Conservation (phyloP, 2,797 vertebrate species). For the Enteromius argenteus region DNA sequence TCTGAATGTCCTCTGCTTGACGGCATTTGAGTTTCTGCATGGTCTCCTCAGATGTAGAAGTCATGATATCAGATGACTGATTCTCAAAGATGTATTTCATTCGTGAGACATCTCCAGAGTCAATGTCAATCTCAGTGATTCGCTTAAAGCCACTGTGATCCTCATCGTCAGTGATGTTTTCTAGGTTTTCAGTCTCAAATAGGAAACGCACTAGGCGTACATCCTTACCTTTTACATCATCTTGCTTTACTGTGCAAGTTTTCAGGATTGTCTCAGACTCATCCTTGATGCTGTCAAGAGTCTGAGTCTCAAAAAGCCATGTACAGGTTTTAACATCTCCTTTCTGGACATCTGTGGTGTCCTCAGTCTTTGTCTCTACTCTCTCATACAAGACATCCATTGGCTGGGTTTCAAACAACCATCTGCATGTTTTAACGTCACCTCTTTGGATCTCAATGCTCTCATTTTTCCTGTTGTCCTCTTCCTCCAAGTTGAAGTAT, state of each 20-base stretch:
- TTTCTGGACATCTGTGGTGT: slow-evolving; percentile 81
- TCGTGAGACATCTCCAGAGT: slow-evolving; percentile 89
- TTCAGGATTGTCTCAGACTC: slow-evolving; percentile 82
- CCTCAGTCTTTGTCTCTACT: slow-evolving; percentile 73
- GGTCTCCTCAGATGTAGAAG: slow-evolving; percentile 84
- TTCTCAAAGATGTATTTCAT: slow-evolving; percentile 93
- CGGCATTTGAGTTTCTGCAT: slow-evolving; percentile 84
- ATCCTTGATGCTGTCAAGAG: slow-evolving; percentile 88
- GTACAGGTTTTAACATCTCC: slow-evolving; percentile 93
- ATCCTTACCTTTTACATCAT: slow-evolving; percentile 88
- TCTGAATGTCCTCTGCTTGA: slow-evolving; percentile 88
- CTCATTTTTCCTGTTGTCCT: slow-evolving; percentile 76
- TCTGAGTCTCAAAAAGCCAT: slow-evolving; percentile 93
- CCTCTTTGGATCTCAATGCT: slow-evolving; percentile 83
- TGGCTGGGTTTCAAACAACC: slow-evolving; percentile 94
- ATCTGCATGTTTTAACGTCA: slow-evolving; percentile 90
- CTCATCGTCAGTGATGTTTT: slow-evolving; percentile 85
- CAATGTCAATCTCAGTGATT: slow-evolving; percentile 84
- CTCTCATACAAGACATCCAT: slow-evolving; percentile 93
- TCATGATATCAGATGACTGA: slow-evolving; percentile 87
- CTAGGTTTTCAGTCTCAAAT: slow-evolving; percentile 92
- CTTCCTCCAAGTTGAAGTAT: slow-evolving; percentile 80
- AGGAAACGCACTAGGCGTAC: slow-evolving; percentile 87
- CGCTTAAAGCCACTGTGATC: slow-evolving; percentile 81
- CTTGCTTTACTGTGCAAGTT: slow-evolving; percentile 84